Evolutionary conservation across 2,797 vertebrate species (phyloP).

Genomic region (Triplophysa yarkandensis): DNA sequence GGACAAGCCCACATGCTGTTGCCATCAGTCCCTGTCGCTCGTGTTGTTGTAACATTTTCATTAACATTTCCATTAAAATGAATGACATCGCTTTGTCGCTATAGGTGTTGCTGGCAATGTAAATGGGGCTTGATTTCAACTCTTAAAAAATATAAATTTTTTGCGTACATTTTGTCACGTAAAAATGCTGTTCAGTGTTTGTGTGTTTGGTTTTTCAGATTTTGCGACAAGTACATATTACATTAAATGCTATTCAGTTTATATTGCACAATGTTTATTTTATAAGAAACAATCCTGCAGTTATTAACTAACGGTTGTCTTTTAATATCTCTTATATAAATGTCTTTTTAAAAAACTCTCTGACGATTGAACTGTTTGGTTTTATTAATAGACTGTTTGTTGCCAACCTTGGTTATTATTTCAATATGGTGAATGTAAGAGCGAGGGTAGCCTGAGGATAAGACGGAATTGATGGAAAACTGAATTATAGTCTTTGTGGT

Average conservation of each 20-base stretch:
- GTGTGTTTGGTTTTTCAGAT: no score
- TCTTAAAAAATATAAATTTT: no score
- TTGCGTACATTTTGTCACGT: no score
- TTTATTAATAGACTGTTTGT: constrained; percentile 49
- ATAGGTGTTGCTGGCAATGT: no score
- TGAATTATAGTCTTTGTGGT: constrained; percentile 49
- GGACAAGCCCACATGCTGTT: no score
- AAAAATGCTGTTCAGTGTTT: no score
- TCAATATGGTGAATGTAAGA: constrained; percentile 44
- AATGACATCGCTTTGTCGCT: no score
- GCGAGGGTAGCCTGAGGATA: constrained; percentile 45
- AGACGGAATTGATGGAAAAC: constrained; percentile 54
- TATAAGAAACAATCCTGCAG: constrained; percentile 7
- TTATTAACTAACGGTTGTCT: background rate
- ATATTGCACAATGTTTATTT: background rate
- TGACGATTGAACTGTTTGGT: constrained; percentile 9
- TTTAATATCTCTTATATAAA: constrained; percentile 6
- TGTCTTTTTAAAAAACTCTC: constrained; percentile 18
- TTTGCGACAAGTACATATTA: background rate
- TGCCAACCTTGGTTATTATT: constrained; percentile 41
- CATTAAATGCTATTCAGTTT: background rate
- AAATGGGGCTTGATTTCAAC: no score
- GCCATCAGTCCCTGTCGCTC: no score
- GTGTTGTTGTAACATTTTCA: no score
- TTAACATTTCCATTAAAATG: no score